A percentile compares a stretch with the other conserved stretches of the same genome.
phyloP scores from a whole-genome alignment of 2,113 vertebrate species.

The Alethe diademata region DNA sequence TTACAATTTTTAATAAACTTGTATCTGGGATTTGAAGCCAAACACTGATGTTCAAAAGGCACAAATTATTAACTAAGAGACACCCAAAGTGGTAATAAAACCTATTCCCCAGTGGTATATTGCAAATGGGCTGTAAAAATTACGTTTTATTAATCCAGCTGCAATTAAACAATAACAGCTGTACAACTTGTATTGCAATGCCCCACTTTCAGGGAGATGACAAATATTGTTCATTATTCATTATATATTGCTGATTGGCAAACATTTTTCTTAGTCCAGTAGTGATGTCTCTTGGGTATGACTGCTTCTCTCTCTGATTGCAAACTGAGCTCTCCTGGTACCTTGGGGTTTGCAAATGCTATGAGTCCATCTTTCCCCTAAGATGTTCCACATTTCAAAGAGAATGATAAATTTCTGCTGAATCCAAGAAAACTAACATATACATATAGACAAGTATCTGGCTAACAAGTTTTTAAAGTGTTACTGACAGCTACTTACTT shows the following conservation, averaged over 20 bases:
- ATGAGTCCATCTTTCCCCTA: slow-evolving; percentile 19
- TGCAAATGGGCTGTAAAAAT: slow-evolving; percentile 72
- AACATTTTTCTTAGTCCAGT: slow-evolving; percentile 46
- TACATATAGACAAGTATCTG: neutral
- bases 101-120: slow-evolving; percentile 50
- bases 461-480: neutral
- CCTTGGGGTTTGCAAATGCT: slow-evolving; percentile 56
- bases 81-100: slow-evolving; percentile 75
- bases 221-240: slow-evolving; percentile 76
- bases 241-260: slow-evolving; percentile 61
- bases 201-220: slow-evolving; percentile 38
- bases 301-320: slow-evolving; percentile 72
- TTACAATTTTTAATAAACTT: slow-evolving; percentile 81
- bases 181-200: slow-evolving; percentile 53
- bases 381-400: slow-evolving; percentile 71
- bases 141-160: slow-evolving; percentile 76
- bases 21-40: slow-evolving; percentile 73
- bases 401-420: slow-evolving; percentile 63
- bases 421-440: slow-evolving; percentile 50
- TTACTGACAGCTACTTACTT: slow-evolving; percentile 1
- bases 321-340: slow-evolving; percentile 69
- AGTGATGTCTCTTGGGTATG: slow-evolving; percentile 55
- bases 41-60: slow-evolving; percentile 72
- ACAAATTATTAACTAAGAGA: slow-evolving; percentile 76
- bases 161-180: slow-evolving; percentile 73